Percentiles rank a stretch among this genome's conserved stretches.
phyloP scores from a whole-genome alignment of 2,888 invertebrate genomes.

The Macrophya annulata region DNA sequence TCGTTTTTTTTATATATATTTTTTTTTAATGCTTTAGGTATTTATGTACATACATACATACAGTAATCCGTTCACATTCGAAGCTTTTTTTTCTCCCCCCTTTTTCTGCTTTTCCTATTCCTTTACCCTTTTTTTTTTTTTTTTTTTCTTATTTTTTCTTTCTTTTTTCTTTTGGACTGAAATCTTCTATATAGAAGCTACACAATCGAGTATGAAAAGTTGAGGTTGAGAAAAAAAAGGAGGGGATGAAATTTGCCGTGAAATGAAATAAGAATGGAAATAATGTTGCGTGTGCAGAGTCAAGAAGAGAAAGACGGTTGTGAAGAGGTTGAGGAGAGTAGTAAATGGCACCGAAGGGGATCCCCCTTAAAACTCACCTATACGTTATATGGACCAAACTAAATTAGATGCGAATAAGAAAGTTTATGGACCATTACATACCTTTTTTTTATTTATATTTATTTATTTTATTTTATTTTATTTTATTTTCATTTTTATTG shows the following conservation, averaged over 20 bases:
- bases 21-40: not conserved
- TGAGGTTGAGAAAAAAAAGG: not conserved
- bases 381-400: not conserved
- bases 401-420: constrained; percentile 36
- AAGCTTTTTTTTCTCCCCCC: not conserved
- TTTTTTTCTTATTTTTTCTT: not conserved
- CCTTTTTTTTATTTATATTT: not conserved
- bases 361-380: not conserved
- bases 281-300: constrained; percentile 39
- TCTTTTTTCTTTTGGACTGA: not conserved
- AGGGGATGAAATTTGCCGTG: constrained; percentile 51
- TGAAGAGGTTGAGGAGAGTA: not conserved
- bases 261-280: constrained; percentile 50
- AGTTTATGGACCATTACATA: constrained; percentile 2
- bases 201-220: constrained; percentile 14
- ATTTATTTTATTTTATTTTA: not conserved
- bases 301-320: not conserved
- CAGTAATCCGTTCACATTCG: not conserved
- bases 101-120: not conserved
- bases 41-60: not conserved
- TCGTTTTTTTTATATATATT: not conserved
- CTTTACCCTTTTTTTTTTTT: not conserved
- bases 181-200: not conserved
- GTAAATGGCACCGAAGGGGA: not conserved
- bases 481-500: not conserved